Base-by-base conservation (phyloP, 1,140 invertebrate genomes). In the Macrobrachium nipponense region DNA sequence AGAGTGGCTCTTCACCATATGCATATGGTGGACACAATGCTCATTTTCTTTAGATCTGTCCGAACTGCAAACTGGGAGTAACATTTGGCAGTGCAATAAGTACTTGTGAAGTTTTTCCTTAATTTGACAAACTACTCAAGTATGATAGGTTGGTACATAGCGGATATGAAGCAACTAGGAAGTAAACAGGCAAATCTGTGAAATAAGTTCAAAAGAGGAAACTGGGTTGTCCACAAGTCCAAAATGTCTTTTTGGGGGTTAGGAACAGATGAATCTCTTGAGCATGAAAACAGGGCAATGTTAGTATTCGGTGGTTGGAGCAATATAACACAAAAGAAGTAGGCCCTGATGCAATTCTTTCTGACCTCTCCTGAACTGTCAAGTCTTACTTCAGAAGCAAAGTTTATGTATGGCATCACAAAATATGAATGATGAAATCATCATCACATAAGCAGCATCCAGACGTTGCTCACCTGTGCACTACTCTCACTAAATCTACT, bases 201-300 rank as follows among this genome's bases (percentile, higher is more conserved):
- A 36, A n/a, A 75, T 23, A 5, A 75, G 43, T 36, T 27, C n/a
- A n/a, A 75, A 75, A n/a, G 43, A 75, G 10, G 43, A 75, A 23
- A 75, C n/a, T 20, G 43, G 17, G n/a, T 75, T 75, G 43, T 75
- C 7, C 17, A n/a, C 20, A 44, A 43, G 43, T 27, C n/a, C 0
- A n/a, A 43, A 1, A 36, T 75, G 18, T 20, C 43, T 23, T n/a
- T 23, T 43, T 23, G 43, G 3, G 10, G 6, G 2, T 23, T 11
- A 75, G 72, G 72, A 27, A 5, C 72, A 23, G 43, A 75, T 75
- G 72, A 75, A 75, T 5, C 17, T 75, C 11, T 27, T 75, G 23
- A 75, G 43, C 23, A 75, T 75, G 11, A 75, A 44, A 75, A 75
- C 72, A 75, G 17, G 43, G 72, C 72, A 75, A 75, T 75, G 10